Conservation (phyloP, 2,888 invertebrate species). For the Adela reaumurella region DNA sequence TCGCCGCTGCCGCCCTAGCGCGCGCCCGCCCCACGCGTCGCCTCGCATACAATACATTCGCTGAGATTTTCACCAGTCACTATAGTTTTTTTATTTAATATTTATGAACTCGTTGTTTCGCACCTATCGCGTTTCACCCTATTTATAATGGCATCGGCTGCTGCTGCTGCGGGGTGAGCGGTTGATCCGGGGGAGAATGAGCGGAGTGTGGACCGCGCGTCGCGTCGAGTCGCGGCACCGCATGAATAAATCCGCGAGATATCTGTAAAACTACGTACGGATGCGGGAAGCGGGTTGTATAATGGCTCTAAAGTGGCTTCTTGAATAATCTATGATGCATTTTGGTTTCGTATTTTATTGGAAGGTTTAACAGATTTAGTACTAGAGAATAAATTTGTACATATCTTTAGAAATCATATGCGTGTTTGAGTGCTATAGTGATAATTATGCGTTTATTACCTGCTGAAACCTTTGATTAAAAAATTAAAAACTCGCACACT, state of each 20-base stretch:
- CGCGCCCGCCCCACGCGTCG: neutral
- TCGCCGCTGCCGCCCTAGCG: neutral
- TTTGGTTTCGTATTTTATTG: no score
- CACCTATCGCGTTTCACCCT: slow-evolving; percentile 35
- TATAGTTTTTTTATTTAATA: slow-evolving; percentile 43
- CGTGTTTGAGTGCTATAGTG: no score
- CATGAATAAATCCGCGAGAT: neutral
- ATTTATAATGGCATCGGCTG: slow-evolving; percentile 31
- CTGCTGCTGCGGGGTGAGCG: neutral
- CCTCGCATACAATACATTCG: slow-evolving; percentile 35
- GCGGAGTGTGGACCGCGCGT: no score
- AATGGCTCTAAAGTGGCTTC: neutral
- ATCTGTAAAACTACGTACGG: neutral
- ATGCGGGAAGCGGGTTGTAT: neutral
- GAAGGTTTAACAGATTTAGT: no score
- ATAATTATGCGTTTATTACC: no score
- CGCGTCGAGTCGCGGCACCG: neutral
- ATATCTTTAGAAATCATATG: no score
- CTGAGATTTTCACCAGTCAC: slow-evolving; percentile 35
- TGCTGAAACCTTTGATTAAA: no score
- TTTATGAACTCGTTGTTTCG: slow-evolving; percentile 36
- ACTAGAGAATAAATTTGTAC: no score
- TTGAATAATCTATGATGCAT: neutral
- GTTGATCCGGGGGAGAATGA: neutral
- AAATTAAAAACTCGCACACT: no score